phyloP scores from a whole-genome alignment of 2,797 vertebrate genomes.

The Cuniculus paca region DNA sequence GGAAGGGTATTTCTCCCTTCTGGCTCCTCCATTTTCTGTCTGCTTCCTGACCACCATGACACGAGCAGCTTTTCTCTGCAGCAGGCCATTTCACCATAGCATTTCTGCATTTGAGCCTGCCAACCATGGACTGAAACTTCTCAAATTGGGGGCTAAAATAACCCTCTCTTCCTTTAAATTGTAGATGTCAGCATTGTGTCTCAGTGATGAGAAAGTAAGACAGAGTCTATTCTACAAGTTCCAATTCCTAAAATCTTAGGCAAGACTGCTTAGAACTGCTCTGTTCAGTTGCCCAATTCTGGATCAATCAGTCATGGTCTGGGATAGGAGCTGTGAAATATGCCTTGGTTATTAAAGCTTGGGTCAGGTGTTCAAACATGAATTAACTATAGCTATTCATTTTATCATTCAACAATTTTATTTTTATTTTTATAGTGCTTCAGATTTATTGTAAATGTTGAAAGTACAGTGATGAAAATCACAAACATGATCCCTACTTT shows the following conservation, averaged over 20 bases:
- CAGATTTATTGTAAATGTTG: background rate
- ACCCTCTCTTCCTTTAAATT: background rate
- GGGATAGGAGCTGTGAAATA: background rate
- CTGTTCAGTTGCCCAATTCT: background rate
- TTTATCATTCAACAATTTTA: background rate
- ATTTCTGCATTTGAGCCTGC: background rate
- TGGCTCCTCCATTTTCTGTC: background rate
- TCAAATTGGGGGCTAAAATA: background rate
- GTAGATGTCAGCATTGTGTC: background rate
- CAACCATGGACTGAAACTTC: background rate
- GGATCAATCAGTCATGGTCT: background rate
- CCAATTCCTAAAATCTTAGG: background rate
- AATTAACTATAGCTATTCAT: background rate
- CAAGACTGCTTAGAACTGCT: background rate
- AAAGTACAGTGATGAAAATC: constrained; percentile 29
- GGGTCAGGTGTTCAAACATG: background rate
- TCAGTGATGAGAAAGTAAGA: background rate
- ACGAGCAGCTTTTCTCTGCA: background rate
- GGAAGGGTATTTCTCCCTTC: background rate
- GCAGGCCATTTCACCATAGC: background rate
- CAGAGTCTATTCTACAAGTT: background rate
- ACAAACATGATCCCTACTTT: background rate
- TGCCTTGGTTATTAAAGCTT: constrained; percentile 4
- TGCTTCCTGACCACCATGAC: background rate
- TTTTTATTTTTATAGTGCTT: background rate